Percentiles rank a stretch among this genome's conserved stretches.
Conservation (phyloP, 2,888 invertebrate genomes). For the Trichogramma evanescens region DNA sequence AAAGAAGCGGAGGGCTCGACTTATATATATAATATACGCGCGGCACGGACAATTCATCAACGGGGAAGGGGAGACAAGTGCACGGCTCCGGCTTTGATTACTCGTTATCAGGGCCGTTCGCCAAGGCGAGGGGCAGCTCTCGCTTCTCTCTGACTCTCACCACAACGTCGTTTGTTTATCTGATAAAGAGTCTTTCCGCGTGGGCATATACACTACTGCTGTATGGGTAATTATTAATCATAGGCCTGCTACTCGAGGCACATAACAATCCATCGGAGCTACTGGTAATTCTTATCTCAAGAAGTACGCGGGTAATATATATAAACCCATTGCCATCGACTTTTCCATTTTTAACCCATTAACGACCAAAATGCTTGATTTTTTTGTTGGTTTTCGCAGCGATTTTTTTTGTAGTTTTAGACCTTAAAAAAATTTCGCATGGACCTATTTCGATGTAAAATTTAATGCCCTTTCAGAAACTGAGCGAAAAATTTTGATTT, state of each 20-base stretch:
- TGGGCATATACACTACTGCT: constrained; percentile 11
- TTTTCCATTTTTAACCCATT: too few species aligned
- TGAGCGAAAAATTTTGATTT: too few species aligned
- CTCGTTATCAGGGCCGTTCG: constrained; percentile 38
- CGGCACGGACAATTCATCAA: neutral
- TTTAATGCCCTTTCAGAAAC: too few species aligned
- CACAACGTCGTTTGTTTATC: constrained; percentile 40
- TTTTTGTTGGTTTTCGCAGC: too few species aligned
- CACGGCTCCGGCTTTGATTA: constrained; percentile 35
- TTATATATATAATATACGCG: neutral
- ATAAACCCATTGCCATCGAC: too few species aligned
- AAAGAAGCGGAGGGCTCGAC: neutral
- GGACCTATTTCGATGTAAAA: too few species aligned
- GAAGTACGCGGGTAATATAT: too few species aligned
- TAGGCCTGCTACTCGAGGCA: constrained; percentile 33
- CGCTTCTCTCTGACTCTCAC: constrained; percentile 22
- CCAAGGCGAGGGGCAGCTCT: neutral
- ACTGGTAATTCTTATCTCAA: too few species aligned
- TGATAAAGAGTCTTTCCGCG: constrained; percentile 34
- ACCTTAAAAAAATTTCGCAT: too few species aligned
- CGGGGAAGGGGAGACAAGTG: too few species aligned
- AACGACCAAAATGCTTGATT: too few species aligned
- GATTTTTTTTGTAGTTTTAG: too few species aligned
- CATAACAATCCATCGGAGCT: constrained; percentile 43
- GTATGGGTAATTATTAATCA: constrained; percentile 45